These are phyloP conservation scores for Drosophila fuyamai DNA, from an alignment of 1,140 invertebrate species.

Conservation along the genomic window DNA sequence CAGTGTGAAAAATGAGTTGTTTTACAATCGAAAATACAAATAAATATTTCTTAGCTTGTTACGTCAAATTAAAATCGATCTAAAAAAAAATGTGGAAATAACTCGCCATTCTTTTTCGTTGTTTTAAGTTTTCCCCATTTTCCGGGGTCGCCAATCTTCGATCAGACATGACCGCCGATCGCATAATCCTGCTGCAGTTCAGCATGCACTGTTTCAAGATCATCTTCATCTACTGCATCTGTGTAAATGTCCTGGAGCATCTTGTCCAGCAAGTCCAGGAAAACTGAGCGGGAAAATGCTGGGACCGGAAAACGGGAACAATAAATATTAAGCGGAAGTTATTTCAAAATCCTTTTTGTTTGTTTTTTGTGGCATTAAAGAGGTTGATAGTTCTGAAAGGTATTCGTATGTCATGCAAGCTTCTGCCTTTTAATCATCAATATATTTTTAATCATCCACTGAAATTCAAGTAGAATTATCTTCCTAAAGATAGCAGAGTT, in stretches of 20 bases:
- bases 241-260: slow-evolving; percentile 59
- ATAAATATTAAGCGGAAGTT: slow-evolving; percentile 1
- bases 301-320: background rate
- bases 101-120: background rate
- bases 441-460: too few species aligned
- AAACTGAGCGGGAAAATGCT: slow-evolving; percentile 7
- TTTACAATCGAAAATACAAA: too few species aligned
- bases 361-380: background rate
- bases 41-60: background rate
- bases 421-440: too few species aligned
- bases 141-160: background rate
- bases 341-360: background rate
- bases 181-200: slow-evolving; percentile 48
- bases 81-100: slow-evolving; percentile 5
- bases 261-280: slow-evolving; percentile 39
- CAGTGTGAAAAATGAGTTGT: too few species aligned
- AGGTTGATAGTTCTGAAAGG: too few species aligned
- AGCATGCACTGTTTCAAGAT: slow-evolving; percentile 68
- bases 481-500: too few species aligned
- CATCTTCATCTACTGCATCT: slow-evolving; percentile 65
- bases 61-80: background rate
- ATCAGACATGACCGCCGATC: slow-evolving; percentile 4
- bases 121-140: background rate
- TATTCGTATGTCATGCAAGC: background rate
- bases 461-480: too few species aligned